Percentiles rank a stretch among this genome's conserved stretches.
These are phyloP conservation scores for Leucophenga montana DNA, from an alignment of 2,888 invertebrate species.

Conservation along the genomic window DNA sequence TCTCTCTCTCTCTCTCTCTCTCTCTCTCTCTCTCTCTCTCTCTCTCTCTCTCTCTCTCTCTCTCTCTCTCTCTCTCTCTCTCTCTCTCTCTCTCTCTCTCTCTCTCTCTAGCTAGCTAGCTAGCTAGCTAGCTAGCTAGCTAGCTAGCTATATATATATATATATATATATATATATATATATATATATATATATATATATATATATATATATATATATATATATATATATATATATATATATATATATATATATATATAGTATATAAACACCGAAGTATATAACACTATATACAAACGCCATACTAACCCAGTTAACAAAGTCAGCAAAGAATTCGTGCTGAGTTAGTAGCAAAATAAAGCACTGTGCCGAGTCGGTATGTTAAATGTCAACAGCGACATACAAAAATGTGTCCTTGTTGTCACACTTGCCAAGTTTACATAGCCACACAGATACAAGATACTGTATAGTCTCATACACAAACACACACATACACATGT, in stretches of 20 bases:
- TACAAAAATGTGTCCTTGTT: background rate
- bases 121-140: no score
- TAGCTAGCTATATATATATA: background rate
- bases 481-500: background rate
- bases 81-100: no score
- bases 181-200: background rate
- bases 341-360: background rate
- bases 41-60: no score
- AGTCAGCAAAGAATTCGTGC: background rate
- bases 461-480: background rate
- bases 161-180: background rate
- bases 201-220: background rate
- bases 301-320: background rate
- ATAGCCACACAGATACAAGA: background rate
- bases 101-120: no score
- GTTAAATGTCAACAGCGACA: background rate
- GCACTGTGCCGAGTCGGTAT: background rate
- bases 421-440: slow-evolving; percentile 1
- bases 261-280: background rate
- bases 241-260: background rate
- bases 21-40: no score
- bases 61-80: no score
- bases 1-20: no score
- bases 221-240: background rate
- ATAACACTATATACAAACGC: background rate